Evolutionary conservation across 64 coral and sea anemone species (phyloP), one percentile per base, ranked within the genome.

Genomic region (Orbicella faveolata): DNA sequence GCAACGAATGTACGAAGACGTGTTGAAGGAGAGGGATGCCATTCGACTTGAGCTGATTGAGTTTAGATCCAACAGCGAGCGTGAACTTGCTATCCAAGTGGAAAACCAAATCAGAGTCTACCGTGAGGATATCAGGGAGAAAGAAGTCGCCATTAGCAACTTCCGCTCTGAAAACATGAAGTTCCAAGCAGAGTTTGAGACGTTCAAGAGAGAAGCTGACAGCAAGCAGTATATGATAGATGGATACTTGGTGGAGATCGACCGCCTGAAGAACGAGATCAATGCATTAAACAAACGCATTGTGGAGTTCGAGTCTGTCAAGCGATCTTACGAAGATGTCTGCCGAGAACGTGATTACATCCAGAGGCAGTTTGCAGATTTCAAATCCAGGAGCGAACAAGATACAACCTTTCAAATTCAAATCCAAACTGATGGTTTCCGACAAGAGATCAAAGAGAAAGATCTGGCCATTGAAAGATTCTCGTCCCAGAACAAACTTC

Each of bases 391-490:
- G 79, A 81, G 21, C 19, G 79, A 81, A 23, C 52, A 55, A 63
- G 61, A 81, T 16, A 63, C 26, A 35, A 30, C 79, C 4, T 30
- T 81, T 63, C 79, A 81, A 30, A 63, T 81, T 14, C 30, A 81
- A 55, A 81, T 55, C 52, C 79, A 81, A 39, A 81, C 79, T 30
- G 48, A 81, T 55, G 36, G 79, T 63, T 81, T 59, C 19, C 26
- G 86, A 66, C 85, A 93, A 72, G 85, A 93, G 37, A 81, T 93
- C 23, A 63, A 75, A 26, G 91, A 93, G 53, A 93, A 88, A 34
- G 91, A 88, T 10, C n/a, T 54, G 34, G 69, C 75, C 19, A 93
- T 93, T 53, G 68, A 72, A 20, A 86, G 86, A 16, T 65, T 93
- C 30, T 39, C 83, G 20, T 54, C 91, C 36, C 82, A 93, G 36